Evolutionary conservation across 1,140 invertebrate genomes (phyloP), one percentile per base, ranked within the genome.

Genomic region (Archivesica marissinica): DNA sequence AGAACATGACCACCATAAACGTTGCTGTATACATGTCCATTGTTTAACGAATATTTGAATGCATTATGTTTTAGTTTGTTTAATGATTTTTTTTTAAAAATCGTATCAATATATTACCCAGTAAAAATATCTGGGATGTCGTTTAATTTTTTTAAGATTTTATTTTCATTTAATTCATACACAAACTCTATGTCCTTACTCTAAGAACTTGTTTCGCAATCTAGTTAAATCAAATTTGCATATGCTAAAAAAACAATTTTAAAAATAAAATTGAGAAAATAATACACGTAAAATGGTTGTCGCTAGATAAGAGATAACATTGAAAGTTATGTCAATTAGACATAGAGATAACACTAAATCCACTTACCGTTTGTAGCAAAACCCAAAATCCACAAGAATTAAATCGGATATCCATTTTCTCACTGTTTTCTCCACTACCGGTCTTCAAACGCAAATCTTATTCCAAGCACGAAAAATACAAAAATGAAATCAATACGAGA

Each of bases 341-440:
- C 3, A 52, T 7, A n/a, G 3, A 7, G 20, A 7, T 52, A n/a
- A 7, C 17, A n/a, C 17, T 52, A 35, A 64, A 35, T 35, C 38
- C 20, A 64, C 59, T 64, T 64, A 64, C 59, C 59, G 23, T 64
- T 25, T 64, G 59, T 17, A 64, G 59, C 28, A 64, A 64, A 64
- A 64, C 20, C 59, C 59, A 64, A 64, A 64, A 64, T 64, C 59
- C 59, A 64, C 59, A 64, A 15, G 59, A 64, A 35, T 64, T 64
- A 35, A 64, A 64, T 25, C 59, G 59, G 38, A 64, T 35, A 64
- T 64, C 59, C 59, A 64, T 64, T 64, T 64, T 64, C 30, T 33
- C 4, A 33, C 59, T 35, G 38, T 3, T 64, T 64, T 64, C 59
- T 30, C 30, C 59, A 25, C 11, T 35, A 64, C 15, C 38, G 30